These are phyloP conservation scores for Xenus cinereus DNA, from an alignment of 2,113 vertebrate genomes.

Conservation along the genomic window DNA sequence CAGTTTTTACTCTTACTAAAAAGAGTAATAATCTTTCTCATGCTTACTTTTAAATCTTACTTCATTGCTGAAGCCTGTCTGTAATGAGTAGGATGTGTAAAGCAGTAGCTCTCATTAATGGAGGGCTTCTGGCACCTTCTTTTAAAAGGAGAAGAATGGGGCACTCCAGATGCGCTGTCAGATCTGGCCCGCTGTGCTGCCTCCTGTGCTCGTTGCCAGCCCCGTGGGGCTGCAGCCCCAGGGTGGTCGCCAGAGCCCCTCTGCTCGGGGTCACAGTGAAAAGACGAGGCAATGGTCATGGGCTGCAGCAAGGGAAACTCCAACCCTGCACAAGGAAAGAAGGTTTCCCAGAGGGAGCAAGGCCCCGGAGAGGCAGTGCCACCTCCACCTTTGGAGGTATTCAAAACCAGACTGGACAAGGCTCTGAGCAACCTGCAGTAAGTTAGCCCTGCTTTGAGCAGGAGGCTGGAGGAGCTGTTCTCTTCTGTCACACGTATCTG, in stretches of 20 bases:
- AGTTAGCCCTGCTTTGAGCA: neutral
- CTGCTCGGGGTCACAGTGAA: neutral
- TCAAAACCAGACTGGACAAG: neutral
- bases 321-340: neutral
- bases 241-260: neutral
- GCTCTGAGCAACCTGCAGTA: neutral
- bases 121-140: neutral
- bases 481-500: neutral
- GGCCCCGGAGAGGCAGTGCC: neutral
- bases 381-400: neutral
- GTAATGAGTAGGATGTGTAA: neutral
- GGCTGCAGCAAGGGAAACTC: neutral
- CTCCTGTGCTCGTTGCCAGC: neutral
- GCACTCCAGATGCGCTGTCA: fast-evolving
- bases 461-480: neutral
- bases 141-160: neutral
- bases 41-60: neutral
- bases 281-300: neutral
- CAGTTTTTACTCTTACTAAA: neutral
- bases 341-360: neutral
- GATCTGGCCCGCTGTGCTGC: neutral
- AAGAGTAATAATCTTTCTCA: neutral
- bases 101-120: neutral
- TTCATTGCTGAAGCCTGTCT: neutral
- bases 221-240: fast-evolving